Conservation (phyloP, 2,888 invertebrate species). For the Lymantria monacha region DNA sequence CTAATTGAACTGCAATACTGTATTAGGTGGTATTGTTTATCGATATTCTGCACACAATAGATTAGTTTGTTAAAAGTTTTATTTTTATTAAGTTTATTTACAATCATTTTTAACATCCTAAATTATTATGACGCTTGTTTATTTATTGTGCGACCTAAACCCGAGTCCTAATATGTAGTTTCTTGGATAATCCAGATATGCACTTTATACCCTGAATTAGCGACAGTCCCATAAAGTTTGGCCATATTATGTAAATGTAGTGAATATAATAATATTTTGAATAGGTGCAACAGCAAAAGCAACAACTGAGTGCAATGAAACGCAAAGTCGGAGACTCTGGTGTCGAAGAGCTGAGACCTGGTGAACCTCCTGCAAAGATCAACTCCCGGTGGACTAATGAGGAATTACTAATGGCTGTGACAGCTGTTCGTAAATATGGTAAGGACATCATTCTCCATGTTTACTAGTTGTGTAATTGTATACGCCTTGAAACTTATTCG, state of each 20-base stretch:
- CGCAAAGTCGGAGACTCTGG: constrained; percentile 85
- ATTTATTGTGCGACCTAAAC: constrained; percentile 42
- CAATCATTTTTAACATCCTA: constrained; percentile 37
- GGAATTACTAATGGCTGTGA: constrained; percentile 94
- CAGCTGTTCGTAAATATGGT: constrained; percentile 92
- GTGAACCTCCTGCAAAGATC: constrained; percentile 86
- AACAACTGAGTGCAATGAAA: constrained; percentile 93
- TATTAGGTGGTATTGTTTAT: constrained; percentile 45
- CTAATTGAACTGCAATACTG: constrained; percentile 42
- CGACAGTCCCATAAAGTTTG: constrained; percentile 15
- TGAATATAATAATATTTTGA: constrained; percentile 15
- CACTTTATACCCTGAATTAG: constrained; percentile 41
- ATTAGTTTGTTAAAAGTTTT: constrained; percentile 37
- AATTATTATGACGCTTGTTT: constrained; percentile 41
- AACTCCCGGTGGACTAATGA: constrained; percentile 96
- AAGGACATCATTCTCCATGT: constrained; percentile 68
- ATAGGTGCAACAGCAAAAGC: constrained; percentile 97
- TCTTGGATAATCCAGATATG: constrained; percentile 80
- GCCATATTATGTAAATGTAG: constrained; percentile 14
- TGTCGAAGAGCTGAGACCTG: constrained; percentile 84
- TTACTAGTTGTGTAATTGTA: background rate
- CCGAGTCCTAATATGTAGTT: constrained; percentile 39
- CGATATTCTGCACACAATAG: constrained; percentile 78
- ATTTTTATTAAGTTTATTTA: constrained; percentile 33
- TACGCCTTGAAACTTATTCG: no score